Base-by-base conservation (phyloP, 2,113 vertebrate species). In the Gobio gobio region DNA sequence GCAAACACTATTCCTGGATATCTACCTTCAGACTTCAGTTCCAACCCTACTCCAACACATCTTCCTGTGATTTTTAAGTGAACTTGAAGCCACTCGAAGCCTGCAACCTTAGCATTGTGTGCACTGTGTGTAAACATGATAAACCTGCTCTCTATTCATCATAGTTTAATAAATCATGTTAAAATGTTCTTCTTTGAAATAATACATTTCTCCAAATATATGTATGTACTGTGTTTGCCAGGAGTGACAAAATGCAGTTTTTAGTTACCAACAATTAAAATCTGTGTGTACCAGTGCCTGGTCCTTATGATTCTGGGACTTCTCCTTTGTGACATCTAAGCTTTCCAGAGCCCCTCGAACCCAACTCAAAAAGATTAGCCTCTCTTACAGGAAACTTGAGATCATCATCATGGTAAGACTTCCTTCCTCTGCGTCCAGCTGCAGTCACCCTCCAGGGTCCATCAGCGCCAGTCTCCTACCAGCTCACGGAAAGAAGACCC, bases 381-480 rank as follows among this genome's bases (percentile, higher is more conserved):
- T 90, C 83, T 89, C 45, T 81, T 85, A 49, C 63, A 91, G 91
- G 91, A 92, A 93, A 94, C 91, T 91, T 92, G 83, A 88, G 89
- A 92, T 91, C 90, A 91, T 86, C 90, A 92, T 88, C 90, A 91
- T 88, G 90, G 91, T 86, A 94, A 94, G 87, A 93, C 90, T 92
- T 94, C 93, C 91, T 94, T 92, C 93, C 92, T 92, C 77, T 92
- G 87, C 74, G 89, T 93, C 83, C 87, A 90, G 89, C 89, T 93
- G 76, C 91, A 91, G 86, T 90, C 89, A 56, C 90, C 90, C 77
- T 89, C 86, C 77, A 92, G 91, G 87, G 77, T 64, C 83, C 83
- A 84, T 78, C 78, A 86, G 83, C 84, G 40, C 59, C 84, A 82
- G 81, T 47, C 84, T 79, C 66, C 70, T 84, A 75, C 85, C 16